Evolutionary conservation across 2,888 invertebrate genomes (phyloP), one percentile per base, ranked within the genome.

Genomic region (Caenorhabditis zanzibari): DNA sequence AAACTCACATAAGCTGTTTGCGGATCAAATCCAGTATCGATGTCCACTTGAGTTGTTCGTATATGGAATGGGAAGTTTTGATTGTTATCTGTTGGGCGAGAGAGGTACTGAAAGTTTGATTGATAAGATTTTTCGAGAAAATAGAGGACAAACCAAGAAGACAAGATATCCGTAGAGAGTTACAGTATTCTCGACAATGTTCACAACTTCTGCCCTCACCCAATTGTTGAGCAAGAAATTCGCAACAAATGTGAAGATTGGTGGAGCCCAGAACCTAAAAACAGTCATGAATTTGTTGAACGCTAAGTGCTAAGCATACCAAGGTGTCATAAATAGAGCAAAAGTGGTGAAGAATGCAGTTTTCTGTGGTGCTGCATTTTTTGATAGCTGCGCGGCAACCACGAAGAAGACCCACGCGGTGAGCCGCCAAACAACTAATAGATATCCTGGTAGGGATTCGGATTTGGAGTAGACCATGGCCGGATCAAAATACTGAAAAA

Each of bases 31-130:
- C 85, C 86, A 32, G 73, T 73, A 63, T 84, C 85, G 26, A 94
- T 93, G 56, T 82, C 85, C 26, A 94, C 93, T 93, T 96, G 96
- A 0, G 95, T 95, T 0, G 96, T 96, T 71, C 96, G 93, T 35
- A 96, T 96, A 92, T 97, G 96, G 92, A 96, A 97, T 0, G 97
- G 97, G 90, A 97, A 96, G 92, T 96, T 96, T 91, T 95, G 95
- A 92, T 96, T 96, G 0, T 96, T 96, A 81, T 95, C 95, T 1
- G 95, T 95, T 2, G 97, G 97, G 91, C 96, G 93, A 0, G 96
- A 96, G 76, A 96, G 92, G 79, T 95, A 93, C 96, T 96, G 93
- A 5, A 94, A n/a, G n/a, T n/a, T n/a, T n/a, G n/a, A n/a, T n/a
- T n/a, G n/a, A n/a, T n/a, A n/a, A n/a, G n/a, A 66, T 16, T 38